Evolutionary conservation across 2,113 vertebrate genomes (phyloP).

Genomic region (Eurystomus gularis): DNA sequence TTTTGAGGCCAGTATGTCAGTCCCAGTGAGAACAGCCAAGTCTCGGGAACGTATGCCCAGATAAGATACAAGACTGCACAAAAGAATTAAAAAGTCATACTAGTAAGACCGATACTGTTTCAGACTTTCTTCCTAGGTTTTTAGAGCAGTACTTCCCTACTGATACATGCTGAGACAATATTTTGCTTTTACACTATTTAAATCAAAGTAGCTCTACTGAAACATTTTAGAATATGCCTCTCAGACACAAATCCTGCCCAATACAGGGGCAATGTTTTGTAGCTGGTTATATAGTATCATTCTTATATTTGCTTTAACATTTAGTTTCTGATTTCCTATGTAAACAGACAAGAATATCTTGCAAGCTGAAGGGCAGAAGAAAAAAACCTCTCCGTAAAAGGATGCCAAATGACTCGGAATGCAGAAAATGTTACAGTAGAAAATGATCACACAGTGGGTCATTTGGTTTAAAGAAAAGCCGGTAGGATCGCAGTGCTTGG

Average conservation of each 20-base stretch:
- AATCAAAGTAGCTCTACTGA: neutral
- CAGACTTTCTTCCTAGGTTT: neutral
- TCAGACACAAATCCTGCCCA: neutral
- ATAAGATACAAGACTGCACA: conserved; percentile 86
- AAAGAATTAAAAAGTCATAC: neutral
- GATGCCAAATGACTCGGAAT: neutral
- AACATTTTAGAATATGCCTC: neutral
- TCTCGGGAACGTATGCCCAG: conserved; percentile 93
- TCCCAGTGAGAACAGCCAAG: conserved; percentile 89
- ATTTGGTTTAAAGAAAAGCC: neutral
- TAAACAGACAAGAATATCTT: neutral
- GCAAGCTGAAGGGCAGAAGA: neutral
- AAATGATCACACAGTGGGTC: neutral
- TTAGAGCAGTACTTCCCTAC: neutral
- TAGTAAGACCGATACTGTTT: neutral
- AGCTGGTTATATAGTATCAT: fast-evolving
- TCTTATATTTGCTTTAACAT: neutral
- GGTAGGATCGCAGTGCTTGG: neutral
- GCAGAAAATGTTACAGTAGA: neutral
- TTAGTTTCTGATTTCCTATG: neutral
- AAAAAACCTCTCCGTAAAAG: neutral
- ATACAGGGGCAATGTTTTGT: neutral
- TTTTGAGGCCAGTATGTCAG: conserved; percentile 98
- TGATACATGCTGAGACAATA: neutral
- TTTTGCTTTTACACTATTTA: neutral